A percentile compares a stretch with the other conserved stretches of the same genome.
These are phyloP conservation scores for Argentina silus DNA, from an alignment of 2,797 vertebrate genomes.

Conservation along the genomic window DNA sequence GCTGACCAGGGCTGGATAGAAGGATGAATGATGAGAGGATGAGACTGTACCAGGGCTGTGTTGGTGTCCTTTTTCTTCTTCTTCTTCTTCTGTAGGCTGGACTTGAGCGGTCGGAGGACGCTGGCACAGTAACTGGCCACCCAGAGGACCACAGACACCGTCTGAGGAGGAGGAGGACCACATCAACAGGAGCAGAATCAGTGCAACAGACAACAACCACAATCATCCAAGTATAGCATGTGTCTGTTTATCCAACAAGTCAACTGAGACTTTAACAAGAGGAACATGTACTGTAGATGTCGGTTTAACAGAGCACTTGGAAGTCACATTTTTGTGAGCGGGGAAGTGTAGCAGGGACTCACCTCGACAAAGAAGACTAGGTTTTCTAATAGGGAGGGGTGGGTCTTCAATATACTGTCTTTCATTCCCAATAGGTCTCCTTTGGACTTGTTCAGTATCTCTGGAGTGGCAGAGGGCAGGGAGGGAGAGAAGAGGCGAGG, in stretches of 20 bases:
- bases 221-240: neutral
- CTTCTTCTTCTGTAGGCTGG: constrained; percentile 96
- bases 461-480: constrained; percentile 68
- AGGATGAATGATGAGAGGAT: neutral
- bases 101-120: constrained; percentile 90
- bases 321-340: neutral
- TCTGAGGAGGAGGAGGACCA: constrained; percentile 67
- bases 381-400: constrained; percentile 88
- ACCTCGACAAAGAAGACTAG: constrained; percentile 97
- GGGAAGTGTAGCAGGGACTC: constrained; percentile 35
- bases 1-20: constrained; percentile 2
- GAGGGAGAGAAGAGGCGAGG: neutral
- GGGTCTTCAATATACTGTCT: constrained; percentile 84
- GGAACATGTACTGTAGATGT: too few species aligned
- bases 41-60: constrained; percentile 77
- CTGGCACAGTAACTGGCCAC: constrained; percentile 88
- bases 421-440: constrained; percentile 89
- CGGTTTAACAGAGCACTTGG: too few species aligned
- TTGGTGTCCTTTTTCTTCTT: constrained; percentile 97
- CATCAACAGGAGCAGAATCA: neutral
- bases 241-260: too few species aligned
- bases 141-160: constrained; percentile 87
- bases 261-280: too few species aligned
- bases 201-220: neutral
- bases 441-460: constrained; percentile 91